These are phyloP conservation scores for Plectrocnemia conspersa DNA, from an alignment of 1,140 invertebrate species.

Conservation along the genomic window DNA sequence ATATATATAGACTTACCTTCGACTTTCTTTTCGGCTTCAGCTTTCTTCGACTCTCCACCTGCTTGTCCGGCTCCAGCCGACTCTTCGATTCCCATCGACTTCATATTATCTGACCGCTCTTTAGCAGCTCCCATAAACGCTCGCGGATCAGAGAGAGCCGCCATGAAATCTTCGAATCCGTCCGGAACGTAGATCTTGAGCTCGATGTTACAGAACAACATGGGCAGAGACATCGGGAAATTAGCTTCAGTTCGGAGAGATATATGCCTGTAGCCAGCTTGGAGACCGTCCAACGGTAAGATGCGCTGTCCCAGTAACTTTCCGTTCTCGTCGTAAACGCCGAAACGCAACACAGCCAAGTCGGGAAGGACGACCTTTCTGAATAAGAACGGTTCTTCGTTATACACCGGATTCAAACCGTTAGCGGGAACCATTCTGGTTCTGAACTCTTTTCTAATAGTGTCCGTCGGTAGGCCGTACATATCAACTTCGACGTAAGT, in stretches of 20 bases:
- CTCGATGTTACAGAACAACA: conserved; percentile 98
- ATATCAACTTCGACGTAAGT: conserved; percentile 99
- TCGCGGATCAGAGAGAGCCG: conserved; percentile 91
- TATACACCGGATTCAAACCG: conserved; percentile 95
- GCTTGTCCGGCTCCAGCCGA: conserved; percentile 55
- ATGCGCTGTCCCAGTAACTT: conserved; percentile 97
- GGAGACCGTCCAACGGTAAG: conserved; percentile 93
- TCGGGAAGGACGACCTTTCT: conserved; percentile 98
- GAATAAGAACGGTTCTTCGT: conserved; percentile 97
- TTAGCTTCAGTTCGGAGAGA: conserved; percentile 97
- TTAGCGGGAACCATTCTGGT: conserved; percentile 94
- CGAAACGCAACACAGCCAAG: conserved; percentile 93
- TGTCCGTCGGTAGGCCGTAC: conserved; percentile 98
- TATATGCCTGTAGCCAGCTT: conserved; percentile 96
- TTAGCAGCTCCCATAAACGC: conserved; percentile 86
- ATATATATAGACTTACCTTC: conserved; percentile 51
- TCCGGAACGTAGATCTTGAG: conserved; percentile 99
- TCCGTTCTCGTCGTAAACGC: conserved; percentile 97
- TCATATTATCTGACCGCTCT: conserved; percentile 86
- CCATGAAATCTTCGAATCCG: conserved; percentile 98
- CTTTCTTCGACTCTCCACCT: conserved; percentile 56
- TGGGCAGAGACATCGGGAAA: conserved; percentile 97
- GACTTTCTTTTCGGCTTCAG: conserved; percentile 63
- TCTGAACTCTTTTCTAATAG: conserved; percentile 96
- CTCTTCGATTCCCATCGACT: conserved; percentile 90